Base-by-base conservation (phyloP, 2,888 invertebrate species). In the Lasioglossum malachurum region DNA sequence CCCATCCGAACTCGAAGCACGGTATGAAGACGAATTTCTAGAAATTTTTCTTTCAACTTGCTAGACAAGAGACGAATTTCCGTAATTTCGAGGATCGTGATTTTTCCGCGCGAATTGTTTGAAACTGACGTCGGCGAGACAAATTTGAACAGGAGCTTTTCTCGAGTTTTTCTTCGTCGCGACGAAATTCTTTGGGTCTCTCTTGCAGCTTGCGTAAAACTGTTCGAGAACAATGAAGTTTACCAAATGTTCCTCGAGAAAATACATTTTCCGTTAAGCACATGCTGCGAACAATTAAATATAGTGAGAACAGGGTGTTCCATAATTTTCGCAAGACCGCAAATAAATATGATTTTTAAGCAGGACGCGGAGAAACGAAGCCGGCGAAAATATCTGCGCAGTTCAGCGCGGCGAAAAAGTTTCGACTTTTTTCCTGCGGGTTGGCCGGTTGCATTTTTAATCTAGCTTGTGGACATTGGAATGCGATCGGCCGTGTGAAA, bases 401-500 rank as follows among this genome's bases (percentile, higher is more conserved):
- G 38, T 69, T 35, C 23, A 19, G 10, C 10, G 14, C 19, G 19
- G 27, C 16, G 31, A 19, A 19, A 67, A 10, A 35, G 67, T 67
- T 35, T 67, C 67, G 67, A 19, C 8, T 44, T 38, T 76, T 75
- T 60, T 1, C 35, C 16, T 0, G 60, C 31, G 31, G 8, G 27
- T 64, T 10, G 67, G 67, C 19, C 23, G 19, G 10, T 10, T 69
- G 67, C 67, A 69, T 69, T 69, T 69, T 69, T 69, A 38, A 41
- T 38, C 46, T 23, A 46, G 67, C 69, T 31, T 46, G 60, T 41
- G 73, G 46, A 79, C 27, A 44, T 23, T 23, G 71, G 71, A 38
- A 31, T 69, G 53, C 67, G 69, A 75, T 41, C 44, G 44, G 31
- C 31, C 60, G 80, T 41, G 74, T 35, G 41, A 82, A 82, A 82